phyloP scores from a whole-genome alignment of 1,140 invertebrate genomes.

The Dendrolimus kikuchii region DNA sequence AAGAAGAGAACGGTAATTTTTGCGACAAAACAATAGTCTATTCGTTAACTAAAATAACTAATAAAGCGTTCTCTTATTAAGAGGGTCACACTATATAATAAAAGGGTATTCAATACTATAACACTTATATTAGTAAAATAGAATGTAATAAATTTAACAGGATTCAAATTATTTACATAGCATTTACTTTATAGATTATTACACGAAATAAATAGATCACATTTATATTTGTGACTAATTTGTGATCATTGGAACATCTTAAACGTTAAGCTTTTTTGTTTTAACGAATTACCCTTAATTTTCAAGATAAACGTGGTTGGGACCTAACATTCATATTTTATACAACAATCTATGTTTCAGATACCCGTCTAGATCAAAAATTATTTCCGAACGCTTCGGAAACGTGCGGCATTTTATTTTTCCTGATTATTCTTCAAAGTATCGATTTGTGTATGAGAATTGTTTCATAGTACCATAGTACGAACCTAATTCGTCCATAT shows the following conservation, averaged over 20 bases:
- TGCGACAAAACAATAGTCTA: not conserved
- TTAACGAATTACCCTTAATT: not conserved
- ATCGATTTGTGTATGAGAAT: too few relatives aligned
- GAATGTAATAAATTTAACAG: slow-evolving; percentile 71
- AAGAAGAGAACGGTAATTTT: slow-evolving; percentile 37
- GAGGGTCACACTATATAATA: slow-evolving; percentile 51
- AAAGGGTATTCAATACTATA: slow-evolving; percentile 59
- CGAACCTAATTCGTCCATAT: too few relatives aligned
- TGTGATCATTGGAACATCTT: not conserved
- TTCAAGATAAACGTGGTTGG: too few relatives aligned
- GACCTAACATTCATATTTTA: too few relatives aligned
- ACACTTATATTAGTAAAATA: slow-evolving; percentile 70
- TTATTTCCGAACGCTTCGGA: too few relatives aligned
- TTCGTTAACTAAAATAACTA: not conserved
- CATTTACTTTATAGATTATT: slow-evolving; percentile 28
- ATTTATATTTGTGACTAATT: slow-evolving; percentile 1
- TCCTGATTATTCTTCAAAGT: too few relatives aligned
- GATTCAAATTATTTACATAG: slow-evolving; percentile 69
- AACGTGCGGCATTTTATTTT: too few relatives aligned
- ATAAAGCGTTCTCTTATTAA: slow-evolving; percentile 33
- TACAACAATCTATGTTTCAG: too few relatives aligned
- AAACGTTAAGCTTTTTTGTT: not conserved
- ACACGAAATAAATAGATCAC: slow-evolving; percentile 13
- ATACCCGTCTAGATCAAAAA: too few relatives aligned
- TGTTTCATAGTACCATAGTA: too few relatives aligned